Base-by-base conservation (phyloP, 2,113 vertebrate species). In the Calcarius ornatus region DNA sequence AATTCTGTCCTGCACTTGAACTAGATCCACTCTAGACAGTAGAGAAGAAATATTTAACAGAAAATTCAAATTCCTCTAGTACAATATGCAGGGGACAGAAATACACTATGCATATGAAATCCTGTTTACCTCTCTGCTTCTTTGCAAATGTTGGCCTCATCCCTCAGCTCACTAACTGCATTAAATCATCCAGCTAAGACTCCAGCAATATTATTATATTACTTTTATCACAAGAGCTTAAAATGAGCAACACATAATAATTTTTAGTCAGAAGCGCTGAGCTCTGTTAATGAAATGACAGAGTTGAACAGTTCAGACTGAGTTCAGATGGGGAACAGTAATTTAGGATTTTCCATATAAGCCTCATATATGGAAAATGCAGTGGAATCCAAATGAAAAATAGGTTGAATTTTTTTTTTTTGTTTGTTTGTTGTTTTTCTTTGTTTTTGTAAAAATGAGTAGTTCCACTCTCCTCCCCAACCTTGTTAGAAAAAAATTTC, bases 181-280 rank as follows among this genome's bases (percentile, higher is more conserved):
- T 90, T 87, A 90, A 92, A 93, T 84, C 37, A 84, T 61, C 48
- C 31, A 83, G 43, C 88, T 93, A 90, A 95, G 88, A 86, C 48
- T 90, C 68, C 40, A 72, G 88, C 23, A 92, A 19, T 81, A 94
- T 68, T 93, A 91, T 94, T 83, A 86, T 86, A 84, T 66, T 66
- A 82, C 86, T 75, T 88, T 94, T 92, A 90, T 86, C 86, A 57
- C n/a, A 73, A 75, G 82, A 80, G 59, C 60, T 95, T 83, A 96
- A 63, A 86, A 93, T 61, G 65, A 94, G 64, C 23, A 86, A 51
- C 50, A 50, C 65, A 78, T 70, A 78, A 79, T 43, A 69, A 78
- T 60, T 92, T 92, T 68, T 94, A 93, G 65, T 72, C 60, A 94
- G 86, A 92, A 94, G 60, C 60, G 16, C 53, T 53, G 60, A 93